Evolutionary conservation across 2,888 invertebrate species (phyloP).

Genomic region (Plemyria rubiginata): DNA sequence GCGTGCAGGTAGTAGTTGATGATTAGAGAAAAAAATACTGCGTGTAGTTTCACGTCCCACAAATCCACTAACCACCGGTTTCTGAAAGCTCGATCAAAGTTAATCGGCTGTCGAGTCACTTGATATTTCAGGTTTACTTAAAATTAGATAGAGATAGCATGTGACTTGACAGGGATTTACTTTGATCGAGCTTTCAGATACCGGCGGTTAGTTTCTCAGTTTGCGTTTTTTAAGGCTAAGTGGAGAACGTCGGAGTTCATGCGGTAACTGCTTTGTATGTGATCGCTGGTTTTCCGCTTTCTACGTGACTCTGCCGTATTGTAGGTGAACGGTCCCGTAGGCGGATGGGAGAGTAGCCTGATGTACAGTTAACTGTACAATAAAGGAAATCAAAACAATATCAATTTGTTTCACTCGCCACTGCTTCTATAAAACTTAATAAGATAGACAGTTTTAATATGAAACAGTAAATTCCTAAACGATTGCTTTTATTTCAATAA

Average conservation of each 20-base stretch:
- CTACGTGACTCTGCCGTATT: conserved; percentile 5
- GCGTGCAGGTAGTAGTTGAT: too few relatives aligned
- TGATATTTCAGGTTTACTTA: too few relatives aligned
- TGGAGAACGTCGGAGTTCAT: background rate
- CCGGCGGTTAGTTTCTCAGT: too few relatives aligned
- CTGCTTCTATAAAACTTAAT: conserved; percentile 27
- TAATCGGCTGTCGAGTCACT: too few relatives aligned
- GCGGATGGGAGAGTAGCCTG: conserved; percentile 38
- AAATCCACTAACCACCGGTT: too few relatives aligned
- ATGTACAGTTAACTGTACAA: conserved; percentile 39
- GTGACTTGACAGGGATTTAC: too few relatives aligned
- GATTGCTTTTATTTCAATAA: conserved; percentile 14
- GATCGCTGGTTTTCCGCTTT: conserved; percentile 13
- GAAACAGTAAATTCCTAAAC: conserved; percentile 5
- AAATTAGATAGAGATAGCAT: too few relatives aligned
- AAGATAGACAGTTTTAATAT: conserved; percentile 14
- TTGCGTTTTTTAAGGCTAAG: too few relatives aligned
- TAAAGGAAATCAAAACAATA: conserved; percentile 38
- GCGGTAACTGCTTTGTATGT: background rate
- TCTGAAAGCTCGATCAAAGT: too few relatives aligned
- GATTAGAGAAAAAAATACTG: too few relatives aligned
- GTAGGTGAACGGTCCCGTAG: conserved; percentile 38
- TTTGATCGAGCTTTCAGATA: too few relatives aligned
- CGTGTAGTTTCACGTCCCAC: too few relatives aligned
- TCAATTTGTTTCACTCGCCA: conserved; percentile 25